Percentiles rank a stretch among this genome's conserved stretches.
Evolutionary conservation across 2,113 vertebrate genomes (phyloP).

Genomic region (Calidris pygmaea): DNA sequence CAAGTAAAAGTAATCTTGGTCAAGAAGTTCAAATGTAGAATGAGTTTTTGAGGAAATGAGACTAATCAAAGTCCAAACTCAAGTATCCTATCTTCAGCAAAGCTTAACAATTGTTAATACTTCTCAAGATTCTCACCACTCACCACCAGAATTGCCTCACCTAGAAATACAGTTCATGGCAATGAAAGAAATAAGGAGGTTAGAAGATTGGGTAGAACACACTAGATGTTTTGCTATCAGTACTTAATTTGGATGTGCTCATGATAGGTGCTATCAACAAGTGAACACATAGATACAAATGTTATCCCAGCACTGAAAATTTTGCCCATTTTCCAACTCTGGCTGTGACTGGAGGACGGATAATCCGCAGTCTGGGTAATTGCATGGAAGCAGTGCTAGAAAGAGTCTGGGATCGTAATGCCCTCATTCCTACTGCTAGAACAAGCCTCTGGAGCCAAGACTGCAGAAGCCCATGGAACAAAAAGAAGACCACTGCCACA

Average conservation of each 20-base stretch:
- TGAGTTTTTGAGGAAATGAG: neutral
- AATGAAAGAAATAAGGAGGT: neutral
- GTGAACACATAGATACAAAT: neutral
- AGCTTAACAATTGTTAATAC: neutral
- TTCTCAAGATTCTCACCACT: neutral
- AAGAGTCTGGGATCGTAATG: neutral
- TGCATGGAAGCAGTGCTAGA: neutral
- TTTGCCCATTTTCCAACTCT: neutral
- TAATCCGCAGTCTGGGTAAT: neutral
- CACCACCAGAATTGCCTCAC: neutral
- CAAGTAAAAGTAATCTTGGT: neutral
- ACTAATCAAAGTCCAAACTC: neutral
- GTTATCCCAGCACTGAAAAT: neutral
- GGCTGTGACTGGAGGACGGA: neutral
- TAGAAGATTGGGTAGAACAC: neutral
- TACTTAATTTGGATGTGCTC: neutral
- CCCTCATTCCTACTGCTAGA: neutral
- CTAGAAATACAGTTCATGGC: neutral
- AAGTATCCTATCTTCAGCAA: neutral
- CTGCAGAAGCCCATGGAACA: neutral
- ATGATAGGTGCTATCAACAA: neutral
- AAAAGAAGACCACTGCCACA: neutral
- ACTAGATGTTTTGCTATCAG: neutral
- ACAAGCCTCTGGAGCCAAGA: neutral
- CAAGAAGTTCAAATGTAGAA: neutral